A percentile compares a stretch with the other conserved stretches of the same genome.
These are phyloP conservation scores for Hylia prasina DNA, from an alignment of 2,113 vertebrate genomes.

Conservation along the genomic window DNA sequence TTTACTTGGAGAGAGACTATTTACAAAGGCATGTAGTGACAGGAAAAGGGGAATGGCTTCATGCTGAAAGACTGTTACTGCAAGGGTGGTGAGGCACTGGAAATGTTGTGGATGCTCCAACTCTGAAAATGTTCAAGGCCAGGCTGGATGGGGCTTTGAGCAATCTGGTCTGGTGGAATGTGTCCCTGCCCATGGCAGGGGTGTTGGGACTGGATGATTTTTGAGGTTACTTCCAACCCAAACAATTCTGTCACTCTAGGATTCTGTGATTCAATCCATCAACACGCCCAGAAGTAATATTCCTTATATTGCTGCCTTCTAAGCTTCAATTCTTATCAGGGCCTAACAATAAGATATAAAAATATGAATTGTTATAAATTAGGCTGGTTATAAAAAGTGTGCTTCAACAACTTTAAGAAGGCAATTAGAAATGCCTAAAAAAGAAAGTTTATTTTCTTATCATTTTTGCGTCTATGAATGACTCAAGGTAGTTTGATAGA, in stretches of 20 bases:
- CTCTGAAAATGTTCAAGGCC: not conserved
- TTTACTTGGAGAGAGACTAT: not conserved
- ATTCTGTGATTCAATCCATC: not conserved
- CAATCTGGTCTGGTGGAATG: not conserved
- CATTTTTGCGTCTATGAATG: not conserved
- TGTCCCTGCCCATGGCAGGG: not conserved
- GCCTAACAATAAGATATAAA: not conserved
- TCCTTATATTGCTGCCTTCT: not conserved
- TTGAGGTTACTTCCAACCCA: not conserved
- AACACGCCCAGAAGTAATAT: not conserved
- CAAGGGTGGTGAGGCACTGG: not conserved
- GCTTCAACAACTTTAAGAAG: not conserved
- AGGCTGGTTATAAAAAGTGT: not conserved
- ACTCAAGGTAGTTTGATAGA: rapidly evolving
- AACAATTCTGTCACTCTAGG: not conserved
- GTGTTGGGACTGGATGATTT: not conserved
- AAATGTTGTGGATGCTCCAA: not conserved
- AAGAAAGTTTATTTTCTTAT: not conserved
- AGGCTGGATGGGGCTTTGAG: not conserved
- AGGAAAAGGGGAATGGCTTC: not conserved
- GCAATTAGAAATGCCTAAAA: not conserved
- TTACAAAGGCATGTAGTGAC: not conserved
- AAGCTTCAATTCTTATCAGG: not conserved
- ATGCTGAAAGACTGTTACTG: too few relatives aligned
- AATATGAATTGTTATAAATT: not conserved